Evolutionary conservation across 2,113 vertebrate genomes (phyloP).

Genomic region (Oceanodroma tethys): DNA sequence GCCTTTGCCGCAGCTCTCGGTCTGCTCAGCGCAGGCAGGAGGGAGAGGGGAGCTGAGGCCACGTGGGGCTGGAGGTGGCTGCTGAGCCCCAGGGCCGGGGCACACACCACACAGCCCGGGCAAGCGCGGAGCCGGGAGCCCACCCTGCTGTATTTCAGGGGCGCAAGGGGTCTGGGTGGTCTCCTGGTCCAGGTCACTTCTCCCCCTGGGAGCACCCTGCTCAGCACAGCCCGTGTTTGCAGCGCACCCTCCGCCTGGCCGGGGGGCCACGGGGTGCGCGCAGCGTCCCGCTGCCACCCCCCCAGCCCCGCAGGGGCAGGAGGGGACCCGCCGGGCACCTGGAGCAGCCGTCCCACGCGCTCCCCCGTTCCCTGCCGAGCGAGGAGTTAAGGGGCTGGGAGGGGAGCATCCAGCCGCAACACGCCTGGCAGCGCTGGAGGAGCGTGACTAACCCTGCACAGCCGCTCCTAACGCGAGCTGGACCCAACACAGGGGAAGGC

Average conservation of each 20-base stretch:
- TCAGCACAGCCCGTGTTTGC: neutral
- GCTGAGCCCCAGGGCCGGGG: neutral
- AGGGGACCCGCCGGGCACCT: neutral
- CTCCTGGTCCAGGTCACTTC: neutral
- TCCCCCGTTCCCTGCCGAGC: neutral
- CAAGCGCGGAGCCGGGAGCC: neutral
- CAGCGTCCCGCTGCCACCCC: neutral
- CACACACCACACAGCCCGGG: fast-evolving
- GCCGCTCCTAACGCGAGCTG: neutral
- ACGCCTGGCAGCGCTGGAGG: neutral
- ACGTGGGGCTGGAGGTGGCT: neutral
- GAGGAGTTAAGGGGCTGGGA: neutral
- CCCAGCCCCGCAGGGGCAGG: neutral
- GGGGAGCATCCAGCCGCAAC: neutral
- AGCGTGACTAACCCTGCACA: neutral
- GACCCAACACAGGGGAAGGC: neutral
- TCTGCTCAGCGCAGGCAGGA: neutral
- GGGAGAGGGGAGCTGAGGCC: neutral
- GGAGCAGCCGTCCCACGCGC: neutral
- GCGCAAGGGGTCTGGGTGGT: neutral
- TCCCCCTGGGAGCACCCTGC: neutral
- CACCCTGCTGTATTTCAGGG: neutral
- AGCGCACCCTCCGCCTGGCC: fast-evolving
- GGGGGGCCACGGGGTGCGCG: fast-evolving
- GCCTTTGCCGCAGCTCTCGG: neutral